Evolutionary conservation across 2,113 vertebrate species (phyloP).

Genomic region (Aegithalos caudatus): DNA sequence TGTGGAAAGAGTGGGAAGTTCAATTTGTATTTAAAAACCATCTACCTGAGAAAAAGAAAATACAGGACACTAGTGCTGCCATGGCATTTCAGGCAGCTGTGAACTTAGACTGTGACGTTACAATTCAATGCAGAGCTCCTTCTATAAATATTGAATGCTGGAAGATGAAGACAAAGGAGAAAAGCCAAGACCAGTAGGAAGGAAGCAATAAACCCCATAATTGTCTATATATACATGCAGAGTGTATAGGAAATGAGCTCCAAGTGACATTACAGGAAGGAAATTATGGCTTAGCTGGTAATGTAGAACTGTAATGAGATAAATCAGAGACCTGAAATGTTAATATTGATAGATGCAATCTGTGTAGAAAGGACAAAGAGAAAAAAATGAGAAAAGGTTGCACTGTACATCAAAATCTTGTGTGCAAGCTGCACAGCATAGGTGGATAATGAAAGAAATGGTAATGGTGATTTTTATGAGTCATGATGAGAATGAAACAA

Average conservation of each 20-base stretch:
- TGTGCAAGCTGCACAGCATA: background rate
- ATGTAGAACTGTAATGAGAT: conserved; percentile 43
- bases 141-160: conserved; percentile 16
- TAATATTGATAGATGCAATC: conserved; percentile 48
- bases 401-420: background rate
- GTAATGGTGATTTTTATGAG: background rate
- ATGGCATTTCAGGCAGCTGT: background rate
- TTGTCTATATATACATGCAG: conserved; percentile 15
- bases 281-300: conserved; percentile 50
- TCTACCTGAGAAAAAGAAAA: background rate
- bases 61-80: background rate
- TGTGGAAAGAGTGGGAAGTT: background rate
- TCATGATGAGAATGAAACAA: background rate
- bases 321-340: conserved; percentile 49
- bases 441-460: background rate
- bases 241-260: conserved; percentile 49
- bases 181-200: conserved; percentile 34
- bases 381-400: conserved; percentile 28
- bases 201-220: conserved; percentile 53
- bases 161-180: conserved; percentile 6
- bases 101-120: background rate
- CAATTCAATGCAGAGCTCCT: background rate
- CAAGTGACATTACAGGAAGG: conserved; percentile 41
- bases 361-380: conserved; percentile 11
- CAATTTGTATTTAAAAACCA: background rate